Evolutionary conservation across 2,113 vertebrate genomes (phyloP).

Genomic region (Ailurus styani): DNA sequence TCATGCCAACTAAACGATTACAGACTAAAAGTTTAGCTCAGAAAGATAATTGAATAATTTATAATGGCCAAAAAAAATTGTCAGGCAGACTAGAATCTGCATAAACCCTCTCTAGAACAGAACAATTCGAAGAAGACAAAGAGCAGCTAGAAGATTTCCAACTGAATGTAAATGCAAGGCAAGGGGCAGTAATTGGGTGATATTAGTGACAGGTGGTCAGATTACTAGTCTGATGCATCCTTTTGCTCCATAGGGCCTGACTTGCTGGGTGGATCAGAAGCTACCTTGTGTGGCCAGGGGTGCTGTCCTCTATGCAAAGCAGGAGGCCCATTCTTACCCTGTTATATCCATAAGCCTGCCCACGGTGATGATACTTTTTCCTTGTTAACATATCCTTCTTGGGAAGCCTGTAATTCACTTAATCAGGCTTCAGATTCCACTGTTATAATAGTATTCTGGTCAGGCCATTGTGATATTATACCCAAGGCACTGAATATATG

Average conservation of each 20-base stretch:
- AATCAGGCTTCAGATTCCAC: background rate
- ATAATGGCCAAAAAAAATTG: slow-evolving; percentile 14
- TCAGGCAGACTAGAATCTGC: background rate
- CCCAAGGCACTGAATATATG: background rate
- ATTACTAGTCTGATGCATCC: background rate
- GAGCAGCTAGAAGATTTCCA: background rate
- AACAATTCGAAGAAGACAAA: background rate
- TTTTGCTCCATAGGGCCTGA: background rate
- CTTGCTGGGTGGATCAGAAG: background rate
- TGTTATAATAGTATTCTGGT: background rate
- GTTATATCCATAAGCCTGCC: background rate
- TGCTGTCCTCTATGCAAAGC: background rate
- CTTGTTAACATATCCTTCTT: background rate
- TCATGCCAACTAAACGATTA: background rate
- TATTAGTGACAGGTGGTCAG: background rate
- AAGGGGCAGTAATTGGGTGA: background rate
- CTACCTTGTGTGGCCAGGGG: background rate
- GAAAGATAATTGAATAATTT: background rate
- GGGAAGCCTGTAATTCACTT: background rate
- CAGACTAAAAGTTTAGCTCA: background rate
- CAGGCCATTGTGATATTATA: background rate
- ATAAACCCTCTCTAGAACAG: background rate
- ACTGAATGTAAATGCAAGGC: background rate
- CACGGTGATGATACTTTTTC: background rate
- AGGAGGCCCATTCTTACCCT: background rate